Evolutionary conservation across 2,113 vertebrate genomes (phyloP), one percentile per base, ranked within the genome.

Genomic region (Salvelinus sp.): DNA sequence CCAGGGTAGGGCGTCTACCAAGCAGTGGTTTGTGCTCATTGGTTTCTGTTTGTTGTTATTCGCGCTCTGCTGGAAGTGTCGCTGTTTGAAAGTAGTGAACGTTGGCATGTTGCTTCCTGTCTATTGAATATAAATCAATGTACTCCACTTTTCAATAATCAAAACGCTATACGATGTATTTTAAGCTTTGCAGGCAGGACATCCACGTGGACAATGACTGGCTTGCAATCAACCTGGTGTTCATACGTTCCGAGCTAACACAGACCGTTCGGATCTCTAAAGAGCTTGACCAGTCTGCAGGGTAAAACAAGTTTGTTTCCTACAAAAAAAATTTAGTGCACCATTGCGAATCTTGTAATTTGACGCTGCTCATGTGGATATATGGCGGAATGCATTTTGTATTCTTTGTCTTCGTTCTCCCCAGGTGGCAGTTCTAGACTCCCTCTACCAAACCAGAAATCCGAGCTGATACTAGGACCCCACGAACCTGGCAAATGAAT

Each of bases 401-500:
- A 14, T 20, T 28, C 50, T 3, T 3, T 67, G 33, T 69, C 20
- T 22, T 22, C 10, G n/a, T 23, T 1, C 28, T 0, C n/a, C 0
- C 22, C 9, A 86, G 85, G 38, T 22, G 4, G 16, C 18, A 10
- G 18, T 80, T 0, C 6, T 83, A 12, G 63, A 74, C 14, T 69
- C 22, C 20, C 54, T 86, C 44, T 72, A 13, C n/a, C 79, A 62
- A 70, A 38, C 18, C 67, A 83, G 74, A 73, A 72, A 77, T 82
- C 85, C 66, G 44, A 78, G 33, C 73, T 83, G 3, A 77, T 86
- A 10, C 77, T 86, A n/a, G 38, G 71, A 83, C 14, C 22, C 70
- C n/a, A 76, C 74, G 28, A 86, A 72, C 14, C 27, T 86, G 25
- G 38, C 65, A 62, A 86, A 86, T 79, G 69, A 74, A 68, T 79